Evolutionary conservation across 2,797 vertebrate species (phyloP), one percentile per base, ranked within the genome.

Genomic region (Darevskia nairensis): DNA sequence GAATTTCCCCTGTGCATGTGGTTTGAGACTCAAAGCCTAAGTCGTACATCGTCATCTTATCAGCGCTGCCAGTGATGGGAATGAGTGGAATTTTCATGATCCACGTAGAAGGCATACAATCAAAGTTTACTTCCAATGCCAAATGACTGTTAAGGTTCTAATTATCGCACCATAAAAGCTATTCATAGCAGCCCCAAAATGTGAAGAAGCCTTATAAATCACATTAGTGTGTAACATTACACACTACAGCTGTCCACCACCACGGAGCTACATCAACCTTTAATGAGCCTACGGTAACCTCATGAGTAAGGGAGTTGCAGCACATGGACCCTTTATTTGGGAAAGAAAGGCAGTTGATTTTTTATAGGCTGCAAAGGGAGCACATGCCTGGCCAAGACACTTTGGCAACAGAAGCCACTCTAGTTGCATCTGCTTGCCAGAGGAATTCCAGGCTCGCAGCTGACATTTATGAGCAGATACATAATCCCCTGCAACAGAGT

Each of bases 401-500:
- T 81, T 76, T 0, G 55, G 80, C 55, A 92, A 79, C 46, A 87
- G 25, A 81, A 84, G 87, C 39, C 92, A 66, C 68, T 82, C 59
- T 69, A 39, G 85, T 88, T 89, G 84, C 80, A 86, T 90, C 80
- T 90, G 76, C 84, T 88, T 87, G 81, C 59, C 74, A 35, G 3
- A 92, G 72, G 85, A 92, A 94, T 92, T 90, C 90, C 46, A 85
- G 8, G 74, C 75, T 79, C 79, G 68, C 77, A 84, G 32, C 2
- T 93, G 68, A 87, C 81, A 71, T 89, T 95, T 93, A 92, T 81
- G 88, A 88, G 85, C 23, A 87, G 86, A 87, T 50, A 91, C 1
- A n/a, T 46, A 90, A 93, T 90, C 46, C 78, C 82, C 88, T 87
- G 29, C 80, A 92, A 88, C 44, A 23, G 71, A 92, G 41, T 86